Evolutionary conservation across 2,113 vertebrate genomes (phyloP).

Genomic region (Lophura nycthemera): DNA sequence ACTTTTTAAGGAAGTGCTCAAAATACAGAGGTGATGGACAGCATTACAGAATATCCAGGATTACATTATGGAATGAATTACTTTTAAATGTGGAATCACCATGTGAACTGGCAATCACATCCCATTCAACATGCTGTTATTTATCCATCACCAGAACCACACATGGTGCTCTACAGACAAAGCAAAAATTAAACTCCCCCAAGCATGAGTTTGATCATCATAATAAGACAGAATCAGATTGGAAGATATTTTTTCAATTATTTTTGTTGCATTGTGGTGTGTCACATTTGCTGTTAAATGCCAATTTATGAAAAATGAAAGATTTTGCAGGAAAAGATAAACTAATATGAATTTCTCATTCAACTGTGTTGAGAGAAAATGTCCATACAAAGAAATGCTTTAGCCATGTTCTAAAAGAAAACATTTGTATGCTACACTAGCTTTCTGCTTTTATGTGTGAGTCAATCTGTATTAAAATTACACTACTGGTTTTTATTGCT

Average conservation of each 20-base stretch:
- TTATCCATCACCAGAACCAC: constrained; percentile 33
- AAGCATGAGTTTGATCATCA: background rate
- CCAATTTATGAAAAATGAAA: background rate
- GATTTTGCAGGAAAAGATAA: background rate
- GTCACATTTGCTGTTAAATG: background rate
- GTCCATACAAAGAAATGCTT: background rate
- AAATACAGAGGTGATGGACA: background rate
- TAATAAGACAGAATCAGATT: constrained; percentile 31
- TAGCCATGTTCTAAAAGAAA: background rate
- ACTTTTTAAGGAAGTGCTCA: constrained; percentile 4
- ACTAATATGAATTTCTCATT: background rate
- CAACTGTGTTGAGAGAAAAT: background rate
- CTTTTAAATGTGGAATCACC: background rate
- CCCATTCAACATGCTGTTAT: constrained; percentile 1
- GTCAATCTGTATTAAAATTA: background rate
- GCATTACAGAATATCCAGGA: background rate
- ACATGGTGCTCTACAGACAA: constrained; percentile 15
- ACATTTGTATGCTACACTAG: background rate
- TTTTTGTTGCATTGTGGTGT: background rate
- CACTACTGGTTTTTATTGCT: background rate
- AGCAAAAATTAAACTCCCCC: background rate
- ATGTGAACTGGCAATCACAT: background rate
- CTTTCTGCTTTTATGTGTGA: background rate
- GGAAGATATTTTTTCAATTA: background rate
- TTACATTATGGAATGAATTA: background rate